Base-by-base conservation (phyloP, 92 coral and sea anemone genomes). In the Siderastrea radians region DNA sequence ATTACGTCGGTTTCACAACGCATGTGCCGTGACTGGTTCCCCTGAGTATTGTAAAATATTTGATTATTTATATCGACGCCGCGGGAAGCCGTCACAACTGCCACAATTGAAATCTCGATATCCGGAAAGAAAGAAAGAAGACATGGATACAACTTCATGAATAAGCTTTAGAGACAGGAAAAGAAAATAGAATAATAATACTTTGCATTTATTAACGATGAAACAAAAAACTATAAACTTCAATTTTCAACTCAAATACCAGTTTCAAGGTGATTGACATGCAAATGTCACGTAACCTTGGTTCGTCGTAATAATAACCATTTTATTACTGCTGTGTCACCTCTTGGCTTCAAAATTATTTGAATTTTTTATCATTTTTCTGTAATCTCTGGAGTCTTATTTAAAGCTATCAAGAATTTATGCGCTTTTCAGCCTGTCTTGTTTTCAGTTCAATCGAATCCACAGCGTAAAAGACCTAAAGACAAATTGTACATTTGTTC, bases 21-120 rank as follows among this genome's bases (percentile, higher is more conserved):
- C 87, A 84, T 84, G 87, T 84, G 87, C 87, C 69, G 87, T 84
- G 72, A 61, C 69, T 53, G 43, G 16, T 45, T 74, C 87, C 87
- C 87, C 43, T 74, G 87, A 44, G 87, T 72, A 84, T 82, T 82
- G 78, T 16, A 19, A 82, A 82, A 47, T 57, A 82, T 71, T 58
- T 62, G 84, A 26, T 55, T 60, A 69, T 46, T 82, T 70, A n/a
- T 57, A 70, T 15, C 70, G 6, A 15, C 69, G 5, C 53, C 54
- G 72, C 72, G 17, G 66, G 65, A 13, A 17, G 8, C 74, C 53
- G 53, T 70, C 72, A 67, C 47, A 61, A 16, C 15, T 61, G 53
- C 16, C 68, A 59, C 47, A 49, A 45, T 49, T 7, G 13, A 68
- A 81, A 81, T 50, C 77, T 49, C 60, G 11, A n/a, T 52, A 55